Evolutionary conservation across 1,140 invertebrate genomes (phyloP).

Genomic region (Tribolium madens): DNA sequence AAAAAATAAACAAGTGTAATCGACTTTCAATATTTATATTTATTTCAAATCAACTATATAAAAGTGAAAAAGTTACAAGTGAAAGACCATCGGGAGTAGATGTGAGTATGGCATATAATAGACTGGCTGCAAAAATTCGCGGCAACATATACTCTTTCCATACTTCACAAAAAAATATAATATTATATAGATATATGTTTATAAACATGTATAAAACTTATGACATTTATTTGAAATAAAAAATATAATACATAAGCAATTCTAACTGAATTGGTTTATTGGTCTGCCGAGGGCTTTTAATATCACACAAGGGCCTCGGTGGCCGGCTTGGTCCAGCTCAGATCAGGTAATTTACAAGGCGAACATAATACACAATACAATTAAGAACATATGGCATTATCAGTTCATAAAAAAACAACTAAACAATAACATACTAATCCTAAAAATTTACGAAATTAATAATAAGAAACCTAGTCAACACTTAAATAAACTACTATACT

Average conservation of each 20-base stretch:
- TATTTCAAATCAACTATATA: conserved; percentile 66
- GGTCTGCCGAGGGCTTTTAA: conserved; percentile 49
- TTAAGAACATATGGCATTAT: conserved; percentile 50
- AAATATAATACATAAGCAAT: conserved; percentile 57
- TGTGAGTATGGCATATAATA: conserved; percentile 59
- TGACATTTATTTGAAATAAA: conserved; percentile 62
- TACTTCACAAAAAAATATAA: conserved; percentile 64
- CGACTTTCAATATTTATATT: conserved; percentile 64
- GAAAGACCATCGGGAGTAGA: conserved; percentile 65
- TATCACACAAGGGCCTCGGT: conserved; percentile 55
- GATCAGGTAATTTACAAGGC: conserved; percentile 50
- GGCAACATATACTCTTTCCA: conserved; percentile 56
- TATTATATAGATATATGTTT: conserved; percentile 62
- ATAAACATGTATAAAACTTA: conserved; percentile 64
- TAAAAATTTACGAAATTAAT: conserved; percentile 56
- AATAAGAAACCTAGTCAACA: conserved; percentile 63
- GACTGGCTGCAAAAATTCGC: conserved; percentile 49
- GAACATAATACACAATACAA: conserved; percentile 44
- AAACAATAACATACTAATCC: conserved; percentile 60
- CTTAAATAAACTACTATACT: conserved; percentile 63
- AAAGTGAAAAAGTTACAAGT: conserved; percentile 66
- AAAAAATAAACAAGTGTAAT: conserved; percentile 49
- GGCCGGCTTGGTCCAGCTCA: conserved; percentile 54
- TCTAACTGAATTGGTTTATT: conserved; percentile 48
- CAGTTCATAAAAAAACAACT: conserved; percentile 51